Percentiles rank a stretch among this genome's conserved stretches.
Conservation (phyloP, 2,797 vertebrate genomes). For the Gastrophryne carolinensis region DNA sequence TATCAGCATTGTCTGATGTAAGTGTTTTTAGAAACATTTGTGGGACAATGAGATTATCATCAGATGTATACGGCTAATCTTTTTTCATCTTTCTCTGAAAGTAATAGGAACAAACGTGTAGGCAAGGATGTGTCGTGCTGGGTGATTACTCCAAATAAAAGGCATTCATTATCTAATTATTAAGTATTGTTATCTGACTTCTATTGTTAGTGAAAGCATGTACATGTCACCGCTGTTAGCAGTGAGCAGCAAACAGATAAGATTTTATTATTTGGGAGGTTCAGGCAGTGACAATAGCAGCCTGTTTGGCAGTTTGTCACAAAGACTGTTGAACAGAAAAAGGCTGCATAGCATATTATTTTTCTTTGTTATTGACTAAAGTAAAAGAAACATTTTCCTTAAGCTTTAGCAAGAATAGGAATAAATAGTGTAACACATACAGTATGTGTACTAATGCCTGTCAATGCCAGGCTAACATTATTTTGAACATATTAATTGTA, state of each 20-base stretch:
- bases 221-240: not conserved
- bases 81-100: no score
- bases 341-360: not conserved
- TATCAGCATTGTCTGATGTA: no score
- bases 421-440: not conserved
- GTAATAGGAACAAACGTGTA: slow-evolving; percentile 22
- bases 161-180: slow-evolving; percentile 36
- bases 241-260: not conserved
- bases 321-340: not conserved
- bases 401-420: not conserved
- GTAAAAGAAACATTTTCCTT: slow-evolving; percentile 12
- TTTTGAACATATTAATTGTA: slow-evolving; percentile 4
- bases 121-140: not conserved
- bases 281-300: not conserved
- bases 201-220: slow-evolving; percentile 22
- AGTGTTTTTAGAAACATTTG: no score
- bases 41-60: no score
- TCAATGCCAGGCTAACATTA: not conserved
- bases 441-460: no score
- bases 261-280: slow-evolving; percentile 21
- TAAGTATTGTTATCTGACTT: slow-evolving; percentile 17
- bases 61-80: no score
- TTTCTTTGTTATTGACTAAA: not conserved
- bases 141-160: slow-evolving; percentile 31
- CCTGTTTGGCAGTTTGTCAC: not conserved